A percentile compares a stretch with the other conserved stretches of the same genome.
phyloP scores from a whole-genome alignment of 2,888 invertebrate genomes.

The Bugula neritina region DNA sequence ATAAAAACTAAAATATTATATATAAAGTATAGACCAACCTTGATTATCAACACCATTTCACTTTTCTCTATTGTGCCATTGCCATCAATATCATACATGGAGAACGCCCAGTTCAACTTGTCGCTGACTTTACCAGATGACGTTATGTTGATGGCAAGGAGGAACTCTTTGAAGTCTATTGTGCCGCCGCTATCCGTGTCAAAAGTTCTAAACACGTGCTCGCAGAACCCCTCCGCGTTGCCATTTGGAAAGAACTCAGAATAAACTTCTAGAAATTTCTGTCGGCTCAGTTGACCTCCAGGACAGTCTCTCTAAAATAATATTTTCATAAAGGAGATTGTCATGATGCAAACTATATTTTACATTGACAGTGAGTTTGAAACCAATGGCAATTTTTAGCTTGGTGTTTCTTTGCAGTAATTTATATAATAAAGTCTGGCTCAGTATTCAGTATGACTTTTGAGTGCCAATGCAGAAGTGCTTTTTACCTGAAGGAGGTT shows the following conservation, averaged over 20 bases:
- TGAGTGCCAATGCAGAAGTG: no score
- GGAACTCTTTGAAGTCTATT: conserved; percentile 54
- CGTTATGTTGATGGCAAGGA: conserved; percentile 53
- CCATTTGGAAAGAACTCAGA: conserved; percentile 98
- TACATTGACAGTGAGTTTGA: no score
- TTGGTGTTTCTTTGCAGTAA: no score
- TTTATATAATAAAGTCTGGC: no score
- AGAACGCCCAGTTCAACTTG: conserved; percentile 54
- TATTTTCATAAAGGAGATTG: no score
- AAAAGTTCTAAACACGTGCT: conserved; percentile 95
- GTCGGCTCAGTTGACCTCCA: conserved; percentile 87
- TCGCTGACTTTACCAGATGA: conserved; percentile 52
- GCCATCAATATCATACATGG: conserved; percentile 54
- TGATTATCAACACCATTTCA: conserved; percentile 53
- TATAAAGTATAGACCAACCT: no score
- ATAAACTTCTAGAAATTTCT: conserved; percentile 98
- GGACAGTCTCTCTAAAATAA: conserved; percentile 92
- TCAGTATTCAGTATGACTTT: no score
- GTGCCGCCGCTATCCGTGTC: conserved; percentile 59
- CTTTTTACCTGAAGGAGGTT: no score
- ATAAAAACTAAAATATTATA: no score
- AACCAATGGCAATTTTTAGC: no score
- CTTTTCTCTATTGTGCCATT: conserved; percentile 53
- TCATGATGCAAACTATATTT: no score
- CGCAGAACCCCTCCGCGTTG: conserved; percentile 94